phyloP scores from a whole-genome alignment of 2,113 vertebrate species.

The Dromaius novaehollandiae region DNA sequence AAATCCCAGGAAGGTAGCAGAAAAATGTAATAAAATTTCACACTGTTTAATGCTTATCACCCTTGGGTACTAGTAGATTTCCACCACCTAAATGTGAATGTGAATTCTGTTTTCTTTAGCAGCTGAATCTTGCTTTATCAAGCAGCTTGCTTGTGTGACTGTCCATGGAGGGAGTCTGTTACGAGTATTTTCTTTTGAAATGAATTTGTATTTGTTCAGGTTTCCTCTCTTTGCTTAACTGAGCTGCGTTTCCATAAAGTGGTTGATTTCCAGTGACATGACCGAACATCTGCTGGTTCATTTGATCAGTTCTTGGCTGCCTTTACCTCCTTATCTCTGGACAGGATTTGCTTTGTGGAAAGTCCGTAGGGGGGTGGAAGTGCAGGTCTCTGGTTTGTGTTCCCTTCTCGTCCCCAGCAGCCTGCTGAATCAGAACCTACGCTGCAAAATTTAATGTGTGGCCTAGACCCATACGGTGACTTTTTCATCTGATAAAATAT shows the following conservation, averaged over 20 bases:
- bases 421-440: background rate
- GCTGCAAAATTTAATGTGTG: background rate
- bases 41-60: constrained; percentile 73
- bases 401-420: background rate
- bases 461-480: background rate
- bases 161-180: background rate
- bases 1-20: constrained; percentile 61
- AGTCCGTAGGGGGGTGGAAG: background rate
- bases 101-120: constrained; percentile 56
- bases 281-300: background rate
- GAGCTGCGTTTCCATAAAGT: background rate
- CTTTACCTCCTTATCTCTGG: background rate
- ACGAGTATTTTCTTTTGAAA: constrained; percentile 1
- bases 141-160: constrained; percentile 24
- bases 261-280: background rate
- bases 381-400: background rate
- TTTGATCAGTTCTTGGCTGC: constrained; percentile 8
- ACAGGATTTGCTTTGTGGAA: background rate
- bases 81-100: constrained; percentile 63
- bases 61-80: constrained; percentile 67
- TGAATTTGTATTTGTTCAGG: background rate
- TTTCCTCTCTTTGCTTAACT: background rate
- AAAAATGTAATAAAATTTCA: constrained; percentile 70
- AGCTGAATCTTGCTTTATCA: constrained; percentile 35
- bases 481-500: background rate